Evolutionary conservation across 2,888 invertebrate genomes (phyloP), one percentile per base, ranked within the genome.

Genomic region (Agelastica alni): DNA sequence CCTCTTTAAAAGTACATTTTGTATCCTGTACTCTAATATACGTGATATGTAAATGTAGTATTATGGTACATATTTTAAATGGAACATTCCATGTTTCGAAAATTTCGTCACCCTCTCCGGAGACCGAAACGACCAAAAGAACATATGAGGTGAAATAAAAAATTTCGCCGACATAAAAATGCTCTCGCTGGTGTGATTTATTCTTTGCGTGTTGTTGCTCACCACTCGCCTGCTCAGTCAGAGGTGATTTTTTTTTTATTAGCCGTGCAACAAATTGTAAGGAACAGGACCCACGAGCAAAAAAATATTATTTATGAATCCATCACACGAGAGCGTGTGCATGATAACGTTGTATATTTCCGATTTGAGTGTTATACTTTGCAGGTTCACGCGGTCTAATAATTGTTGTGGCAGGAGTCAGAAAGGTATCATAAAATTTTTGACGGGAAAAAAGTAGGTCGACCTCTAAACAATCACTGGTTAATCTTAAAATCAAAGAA

Each of bases 181-280:
- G 18, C 31, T 26, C 31, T 48, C 39, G 18, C 9, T 4, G n/a
- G 48, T n/a, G n/a, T 39, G 48, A 48, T 48, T 48, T 48, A 48
- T 31, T 31, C n/a, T 7, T 41, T 48, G 48, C 48, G 48, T 48
- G 48, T 41, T 18, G 32, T 31, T 45, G n/a, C 26, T 3, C 10
- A 20, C 17, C 16, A 12, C 20, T 18, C 36, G 9, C 45, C 10
- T 17, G 28, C 39, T 39, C 39, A 30, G 14, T 12, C 32, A 31
- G 48, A 48, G 41, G 48, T 41, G 39, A n/a, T n/a, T n/a, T n/a
- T n/a, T 41, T 48, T 48, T 48, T 48, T 48, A 48, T 48, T 48
- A 41, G 31, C 10, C 26, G 12, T 30, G 14, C 18, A 41, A 48
- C 48, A 48, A 48, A 41, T 48, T 48, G 48, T 41, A 48, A 31